A percentile compares a stretch with the other conserved stretches of the same genome.
Evolutionary conservation across 2,888 invertebrate genomes (phyloP).

Genomic region (Deilephila porcellus): DNA sequence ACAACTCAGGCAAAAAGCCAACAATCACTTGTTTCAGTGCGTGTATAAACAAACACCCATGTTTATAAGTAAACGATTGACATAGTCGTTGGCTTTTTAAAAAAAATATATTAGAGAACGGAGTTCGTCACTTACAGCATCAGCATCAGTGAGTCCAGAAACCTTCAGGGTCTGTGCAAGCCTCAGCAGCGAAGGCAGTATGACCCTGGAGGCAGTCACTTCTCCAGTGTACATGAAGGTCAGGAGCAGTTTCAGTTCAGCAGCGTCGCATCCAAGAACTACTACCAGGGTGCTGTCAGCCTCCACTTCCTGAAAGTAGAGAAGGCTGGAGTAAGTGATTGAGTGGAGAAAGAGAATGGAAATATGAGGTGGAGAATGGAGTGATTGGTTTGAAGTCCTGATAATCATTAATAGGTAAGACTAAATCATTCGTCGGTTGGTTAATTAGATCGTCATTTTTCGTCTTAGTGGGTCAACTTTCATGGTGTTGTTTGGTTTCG

Average conservation of each 20-base stretch:
- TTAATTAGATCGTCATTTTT: too few relatives aligned
- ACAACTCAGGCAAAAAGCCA: too few relatives aligned
- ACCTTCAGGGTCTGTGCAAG: conserved; percentile 93
- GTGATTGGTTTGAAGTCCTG: too few relatives aligned
- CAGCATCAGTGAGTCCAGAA: conserved; percentile 89
- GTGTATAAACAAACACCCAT: too few relatives aligned
- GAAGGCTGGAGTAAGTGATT: neutral
- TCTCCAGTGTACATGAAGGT: conserved; percentile 96
- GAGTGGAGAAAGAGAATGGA: too few relatives aligned
- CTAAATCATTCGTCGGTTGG: too few relatives aligned
- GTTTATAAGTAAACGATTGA: neutral
- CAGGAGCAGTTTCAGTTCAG: conserved; percentile 90
- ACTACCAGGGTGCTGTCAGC: conserved; percentile 89
- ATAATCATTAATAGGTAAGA: too few relatives aligned
- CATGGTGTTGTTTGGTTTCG: too few relatives aligned
- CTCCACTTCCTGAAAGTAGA: conserved; percentile 86
- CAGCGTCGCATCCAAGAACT: conserved; percentile 88
- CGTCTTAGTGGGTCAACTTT: too few relatives aligned
- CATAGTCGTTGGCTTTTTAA: neutral
- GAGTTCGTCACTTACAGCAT: conserved; percentile 85
- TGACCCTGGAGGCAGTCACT: conserved; percentile 92
- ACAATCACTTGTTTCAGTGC: too few relatives aligned
- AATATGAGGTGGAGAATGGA: too few relatives aligned
- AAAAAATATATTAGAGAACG: neutral
- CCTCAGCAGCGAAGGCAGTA: conserved; percentile 90